Conservation (phyloP, 2,888 invertebrate genomes). For the Tetragonisca angustula region DNA sequence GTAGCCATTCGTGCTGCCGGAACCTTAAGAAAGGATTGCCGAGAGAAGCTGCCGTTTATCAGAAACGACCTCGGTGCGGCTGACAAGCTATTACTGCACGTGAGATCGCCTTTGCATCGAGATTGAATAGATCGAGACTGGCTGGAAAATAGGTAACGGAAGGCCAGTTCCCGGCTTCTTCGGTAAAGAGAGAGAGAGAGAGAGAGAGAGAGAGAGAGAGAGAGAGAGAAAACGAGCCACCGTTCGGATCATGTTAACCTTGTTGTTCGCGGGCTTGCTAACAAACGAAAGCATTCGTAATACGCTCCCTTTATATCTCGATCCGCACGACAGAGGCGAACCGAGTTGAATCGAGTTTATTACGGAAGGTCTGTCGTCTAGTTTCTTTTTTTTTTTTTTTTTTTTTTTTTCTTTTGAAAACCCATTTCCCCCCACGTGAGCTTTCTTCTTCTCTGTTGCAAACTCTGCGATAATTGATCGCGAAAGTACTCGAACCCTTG, state of each 20-base stretch:
- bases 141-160: conserved; percentile 67
- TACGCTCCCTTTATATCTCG: conserved; percentile 4
- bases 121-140: conserved; percentile 72
- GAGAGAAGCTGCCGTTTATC: conserved; percentile 73
- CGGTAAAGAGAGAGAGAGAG: too few relatives aligned
- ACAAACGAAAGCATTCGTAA: conserved; percentile 18
- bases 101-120: conserved; percentile 75
- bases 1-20: conserved; percentile 51
- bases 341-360: conserved; percentile 3
- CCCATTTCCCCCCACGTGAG: neutral
- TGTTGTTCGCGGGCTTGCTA: conserved; percentile 29
- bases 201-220: conserved; percentile 5
- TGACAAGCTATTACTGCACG: conserved; percentile 75
- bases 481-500: neutral
- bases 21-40: conserved; percentile 69
- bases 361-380: neutral
- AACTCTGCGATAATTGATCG: neutral
- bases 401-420: neutral
- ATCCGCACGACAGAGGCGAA: neutral
- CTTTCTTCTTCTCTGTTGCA: neutral
- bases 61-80: conserved; percentile 68
- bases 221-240: conserved; percentile 40
- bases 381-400: neutral
- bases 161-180: neutral
- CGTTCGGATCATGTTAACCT: conserved; percentile 58